These are phyloP conservation scores for Papio anubis DNA, from an alignment of 2,113 vertebrate species.

Conservation along the genomic window DNA sequence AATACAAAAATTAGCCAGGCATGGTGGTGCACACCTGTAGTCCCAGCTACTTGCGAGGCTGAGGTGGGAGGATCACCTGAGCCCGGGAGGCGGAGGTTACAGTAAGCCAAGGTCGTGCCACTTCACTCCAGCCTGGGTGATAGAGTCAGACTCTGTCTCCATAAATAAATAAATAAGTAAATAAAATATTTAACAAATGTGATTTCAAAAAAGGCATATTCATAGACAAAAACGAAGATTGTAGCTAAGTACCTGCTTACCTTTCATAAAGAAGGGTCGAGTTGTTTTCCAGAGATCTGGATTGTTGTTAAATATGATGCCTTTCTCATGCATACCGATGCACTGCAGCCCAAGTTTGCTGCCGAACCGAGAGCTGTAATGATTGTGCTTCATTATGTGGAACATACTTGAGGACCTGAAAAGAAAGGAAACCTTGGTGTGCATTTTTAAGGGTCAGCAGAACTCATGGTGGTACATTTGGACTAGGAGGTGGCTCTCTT, in stretches of 20 bases:
- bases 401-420: conserved; percentile 91
- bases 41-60: no score
- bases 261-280: conserved; percentile 92
- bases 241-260: conserved; percentile 78
- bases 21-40: no score
- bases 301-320: conserved; percentile 96
- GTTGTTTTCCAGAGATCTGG: conserved; percentile 90
- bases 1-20: no score
- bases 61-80: no score
- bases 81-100: no score
- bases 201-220: not conserved
- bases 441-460: not conserved
- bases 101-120: no score
- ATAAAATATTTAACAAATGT: no score
- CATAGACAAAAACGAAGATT: not conserved
- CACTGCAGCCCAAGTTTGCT: conserved; percentile 91
- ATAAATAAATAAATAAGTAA: no score
- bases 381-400: conserved; percentile 91
- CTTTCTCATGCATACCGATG: conserved; percentile 94
- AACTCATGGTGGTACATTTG: not conserved
- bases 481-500: not conserved
- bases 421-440: not conserved
- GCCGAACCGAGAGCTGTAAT: conserved; percentile 91
- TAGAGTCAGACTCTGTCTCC: no score
- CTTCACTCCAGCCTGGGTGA: no score